Evolutionary conservation across 2,888 invertebrate species (phyloP), one percentile per base, ranked within the genome.

Genomic region (Arenicola marina): DNA sequence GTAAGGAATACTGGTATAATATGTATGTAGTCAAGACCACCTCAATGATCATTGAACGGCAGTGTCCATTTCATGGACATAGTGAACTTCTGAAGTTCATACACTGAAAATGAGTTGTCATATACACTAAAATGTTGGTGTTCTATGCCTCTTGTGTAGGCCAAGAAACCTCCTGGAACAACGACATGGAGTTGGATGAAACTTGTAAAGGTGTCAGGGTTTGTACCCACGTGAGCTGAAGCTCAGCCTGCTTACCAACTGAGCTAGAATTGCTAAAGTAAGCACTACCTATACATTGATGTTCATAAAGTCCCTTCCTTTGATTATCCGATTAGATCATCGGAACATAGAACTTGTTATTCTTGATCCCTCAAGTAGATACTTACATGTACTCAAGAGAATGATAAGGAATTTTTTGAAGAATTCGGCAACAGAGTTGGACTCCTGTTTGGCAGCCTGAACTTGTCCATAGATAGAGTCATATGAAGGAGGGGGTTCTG

Each of bases 391-490:
- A 65, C 89, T 88, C 65, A 89, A 79, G 28, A 69, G 21, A 32
- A 70, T 70, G 66, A 88, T 84, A 44, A 88, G 78, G 44, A 89
- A 83, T 77, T 88, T 88, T 75, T 87, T 87, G 51, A 89, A 73
- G 78, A 89, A 89, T 73, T 89, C 88, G 26, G 88, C 76, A 65
- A 87, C 80, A 54, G 88, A 87, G 75, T 86, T 87, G 2, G 89
- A 88, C 44, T 86, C 83, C 75, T 87, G 86, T 70, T 87, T 87
- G 0, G 87, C 89, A 75, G 88, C 87, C 71, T 87, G 83, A 59
- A 89, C 87, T 71, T 87, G 83, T 21, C 89, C 89, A 80, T 88
- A 89, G 28, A 89, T 77, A 0, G 89, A 89, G 74, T 89, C 89
- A 73, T 89, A 89, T 0, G 89, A 87, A 4, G 89, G 89, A 2